Evolutionary conservation across 2,113 vertebrate genomes (phyloP).

Genomic region (Oceanodroma tethys): DNA sequence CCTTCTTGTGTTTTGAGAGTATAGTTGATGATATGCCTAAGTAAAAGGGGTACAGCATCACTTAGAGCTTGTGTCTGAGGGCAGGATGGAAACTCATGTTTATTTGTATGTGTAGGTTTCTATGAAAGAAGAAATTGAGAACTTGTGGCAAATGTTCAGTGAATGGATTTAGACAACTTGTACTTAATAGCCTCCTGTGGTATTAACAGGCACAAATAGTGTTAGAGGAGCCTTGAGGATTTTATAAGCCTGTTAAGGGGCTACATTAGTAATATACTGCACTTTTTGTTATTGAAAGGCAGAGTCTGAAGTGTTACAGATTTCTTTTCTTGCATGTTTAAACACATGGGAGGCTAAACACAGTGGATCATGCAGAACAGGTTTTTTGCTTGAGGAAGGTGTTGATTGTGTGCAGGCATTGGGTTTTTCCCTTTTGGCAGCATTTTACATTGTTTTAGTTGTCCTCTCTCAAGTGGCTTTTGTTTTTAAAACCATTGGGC

Average conservation of each 20-base stretch:
- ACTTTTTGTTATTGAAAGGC: neutral
- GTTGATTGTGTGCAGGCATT: neutral
- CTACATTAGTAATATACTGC: neutral
- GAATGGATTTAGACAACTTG: neutral
- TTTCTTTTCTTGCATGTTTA: neutral
- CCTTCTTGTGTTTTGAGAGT: neutral
- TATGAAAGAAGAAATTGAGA: neutral
- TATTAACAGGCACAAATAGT: neutral
- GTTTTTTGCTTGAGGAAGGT: constrained; percentile 1
- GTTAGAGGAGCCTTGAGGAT: neutral
- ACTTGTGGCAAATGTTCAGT: neutral
- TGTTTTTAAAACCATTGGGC: constrained; percentile 37
- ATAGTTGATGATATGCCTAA: neutral
- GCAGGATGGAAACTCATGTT: neutral
- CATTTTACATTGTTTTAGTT: neutral
- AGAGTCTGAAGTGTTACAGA: neutral
- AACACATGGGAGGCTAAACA: neutral
- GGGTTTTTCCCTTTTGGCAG: constrained; percentile 39
- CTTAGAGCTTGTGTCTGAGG: neutral
- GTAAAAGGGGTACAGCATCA: neutral
- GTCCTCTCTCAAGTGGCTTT: constrained; percentile 17
- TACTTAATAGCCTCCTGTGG: neutral
- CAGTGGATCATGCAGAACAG: neutral
- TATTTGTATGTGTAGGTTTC: neutral
- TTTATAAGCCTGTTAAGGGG: neutral